Conservation (phyloP, 1,140 invertebrate genomes). For the Leptinotarsa undecemlineata region DNA sequence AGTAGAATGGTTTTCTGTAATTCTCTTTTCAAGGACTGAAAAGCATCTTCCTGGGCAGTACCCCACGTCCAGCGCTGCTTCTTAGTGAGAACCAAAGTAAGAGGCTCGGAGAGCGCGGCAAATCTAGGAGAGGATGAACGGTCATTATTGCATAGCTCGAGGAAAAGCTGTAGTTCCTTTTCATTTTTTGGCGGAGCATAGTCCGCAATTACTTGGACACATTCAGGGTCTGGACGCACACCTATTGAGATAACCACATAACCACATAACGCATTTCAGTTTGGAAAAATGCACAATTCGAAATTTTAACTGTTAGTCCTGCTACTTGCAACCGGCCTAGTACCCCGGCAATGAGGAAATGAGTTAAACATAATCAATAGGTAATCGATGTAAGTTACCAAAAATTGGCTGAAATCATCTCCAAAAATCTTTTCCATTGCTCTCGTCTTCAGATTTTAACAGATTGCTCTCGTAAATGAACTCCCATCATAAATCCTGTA, state of each 20-base stretch:
- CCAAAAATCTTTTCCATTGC: no score
- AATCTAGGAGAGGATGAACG: not conserved
- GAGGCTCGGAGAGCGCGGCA: not conserved
- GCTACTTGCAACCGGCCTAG: no score
- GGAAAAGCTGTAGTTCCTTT: not conserved
- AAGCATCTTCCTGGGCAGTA: not conserved
- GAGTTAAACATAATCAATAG: no score
- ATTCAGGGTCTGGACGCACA: no score
- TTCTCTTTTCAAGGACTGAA: not conserved
- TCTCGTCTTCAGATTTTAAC: no score
- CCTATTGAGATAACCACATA: not conserved
- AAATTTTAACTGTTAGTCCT: not conserved
- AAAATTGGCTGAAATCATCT: no score
- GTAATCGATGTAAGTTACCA: no score
- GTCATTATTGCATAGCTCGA: not conserved
- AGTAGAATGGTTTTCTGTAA: not conserved
- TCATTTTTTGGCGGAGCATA: not conserved
- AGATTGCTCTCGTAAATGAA: no score
- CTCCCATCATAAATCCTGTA: no score
- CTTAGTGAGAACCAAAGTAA: not conserved
- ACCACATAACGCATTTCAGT: not conserved
- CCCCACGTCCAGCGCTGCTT: not conserved
- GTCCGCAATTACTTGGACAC: not conserved
- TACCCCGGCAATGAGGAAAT: no score
- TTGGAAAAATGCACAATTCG: not conserved